Evolutionary conservation across 2,797 vertebrate genomes (phyloP).

Genomic region (Scomberomorus guttatus): DNA sequence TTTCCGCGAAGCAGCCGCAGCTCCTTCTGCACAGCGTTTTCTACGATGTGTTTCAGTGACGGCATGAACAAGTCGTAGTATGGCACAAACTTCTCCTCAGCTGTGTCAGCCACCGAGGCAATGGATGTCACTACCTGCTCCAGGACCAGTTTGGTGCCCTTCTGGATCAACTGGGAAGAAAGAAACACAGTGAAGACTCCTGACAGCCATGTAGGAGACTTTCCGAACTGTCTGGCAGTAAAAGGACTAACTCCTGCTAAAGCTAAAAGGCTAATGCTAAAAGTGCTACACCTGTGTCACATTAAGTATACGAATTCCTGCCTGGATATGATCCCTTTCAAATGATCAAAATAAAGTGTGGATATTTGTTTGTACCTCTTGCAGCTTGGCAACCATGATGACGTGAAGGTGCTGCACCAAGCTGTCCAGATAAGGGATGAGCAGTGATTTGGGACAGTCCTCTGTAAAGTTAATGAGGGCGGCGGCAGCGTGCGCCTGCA

Average conservation of each 20-base stretch:
- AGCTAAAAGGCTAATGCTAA: too few species aligned
- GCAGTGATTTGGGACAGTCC: constrained; percentile 96
- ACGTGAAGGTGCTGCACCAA: constrained; percentile 96
- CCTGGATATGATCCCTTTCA: too few species aligned
- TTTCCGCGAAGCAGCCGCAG: constrained; percentile 96
- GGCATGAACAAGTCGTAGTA: constrained; percentile 99
- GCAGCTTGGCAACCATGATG: constrained; percentile 97
- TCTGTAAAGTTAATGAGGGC: constrained; percentile 99
- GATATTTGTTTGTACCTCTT: constrained; percentile 73
- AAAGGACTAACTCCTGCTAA: too few species aligned
- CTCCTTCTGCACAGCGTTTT: constrained; percentile 98
- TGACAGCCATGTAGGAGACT: not conserved
- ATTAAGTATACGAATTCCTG: too few species aligned
- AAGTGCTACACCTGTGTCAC: too few species aligned
- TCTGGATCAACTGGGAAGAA: constrained; percentile 91
- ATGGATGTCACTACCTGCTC: constrained; percentile 99
- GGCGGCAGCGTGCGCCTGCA: constrained; percentile 97
- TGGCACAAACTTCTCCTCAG: constrained; percentile 98
- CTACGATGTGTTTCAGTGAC: constrained; percentile 97
- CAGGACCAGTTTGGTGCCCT: constrained; percentile 97
- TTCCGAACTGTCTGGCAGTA: not conserved
- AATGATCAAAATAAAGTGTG: accelerated
- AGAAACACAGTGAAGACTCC: accelerated
- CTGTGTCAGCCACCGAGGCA: constrained; percentile 98
- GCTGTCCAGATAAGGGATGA: constrained; percentile 95